phyloP scores from a whole-genome alignment of 2,888 invertebrate genomes.

The Thera obeliscata region DNA sequence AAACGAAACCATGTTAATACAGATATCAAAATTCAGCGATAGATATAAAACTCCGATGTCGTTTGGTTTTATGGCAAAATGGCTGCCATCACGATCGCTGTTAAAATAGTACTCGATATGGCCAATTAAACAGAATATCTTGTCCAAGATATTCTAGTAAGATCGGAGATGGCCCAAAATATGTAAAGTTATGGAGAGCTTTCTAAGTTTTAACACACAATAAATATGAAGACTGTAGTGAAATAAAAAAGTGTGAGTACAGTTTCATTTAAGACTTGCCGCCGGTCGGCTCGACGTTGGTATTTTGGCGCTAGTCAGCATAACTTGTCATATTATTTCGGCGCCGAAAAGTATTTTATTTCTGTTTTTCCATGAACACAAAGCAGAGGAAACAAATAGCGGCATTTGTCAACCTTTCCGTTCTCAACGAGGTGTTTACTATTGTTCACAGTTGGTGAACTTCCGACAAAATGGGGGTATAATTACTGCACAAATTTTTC shows the following conservation, averaged over 20 bases:
- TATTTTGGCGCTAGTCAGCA: neutral
- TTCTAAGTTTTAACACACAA: too few relatives aligned
- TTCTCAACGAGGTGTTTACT: slow-evolving; percentile 23
- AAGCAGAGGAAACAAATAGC: slow-evolving; percentile 30
- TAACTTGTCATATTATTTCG: slow-evolving; percentile 7
- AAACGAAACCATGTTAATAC: slow-evolving; percentile 14
- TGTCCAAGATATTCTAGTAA: neutral
- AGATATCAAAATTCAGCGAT: slow-evolving; percentile 16
- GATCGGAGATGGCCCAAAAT: neutral
- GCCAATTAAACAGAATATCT: slow-evolving; percentile 13
- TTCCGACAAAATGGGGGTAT: slow-evolving; percentile 7
- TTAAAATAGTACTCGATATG: slow-evolving; percentile 12
- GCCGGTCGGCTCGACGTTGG: too few relatives aligned
- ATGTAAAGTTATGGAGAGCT: too few relatives aligned
- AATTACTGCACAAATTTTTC: slow-evolving; percentile 11
- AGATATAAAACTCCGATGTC: slow-evolving; percentile 29
- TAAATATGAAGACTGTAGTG: too few relatives aligned
- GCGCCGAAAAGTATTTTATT: slow-evolving; percentile 21
- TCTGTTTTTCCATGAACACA: slow-evolving; percentile 14
- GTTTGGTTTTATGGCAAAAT: slow-evolving; percentile 35
- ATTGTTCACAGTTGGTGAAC: slow-evolving; percentile 29
- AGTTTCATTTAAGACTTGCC: too few relatives aligned
- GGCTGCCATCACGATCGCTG: slow-evolving; percentile 6
- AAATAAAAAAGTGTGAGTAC: too few relatives aligned
- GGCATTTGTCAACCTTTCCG: slow-evolving; percentile 37